A percentile compares a stretch with the other conserved stretches of the same genome.
Conservation (phyloP, 2,113 vertebrate species). For the Hypomesus transpacificus region DNA sequence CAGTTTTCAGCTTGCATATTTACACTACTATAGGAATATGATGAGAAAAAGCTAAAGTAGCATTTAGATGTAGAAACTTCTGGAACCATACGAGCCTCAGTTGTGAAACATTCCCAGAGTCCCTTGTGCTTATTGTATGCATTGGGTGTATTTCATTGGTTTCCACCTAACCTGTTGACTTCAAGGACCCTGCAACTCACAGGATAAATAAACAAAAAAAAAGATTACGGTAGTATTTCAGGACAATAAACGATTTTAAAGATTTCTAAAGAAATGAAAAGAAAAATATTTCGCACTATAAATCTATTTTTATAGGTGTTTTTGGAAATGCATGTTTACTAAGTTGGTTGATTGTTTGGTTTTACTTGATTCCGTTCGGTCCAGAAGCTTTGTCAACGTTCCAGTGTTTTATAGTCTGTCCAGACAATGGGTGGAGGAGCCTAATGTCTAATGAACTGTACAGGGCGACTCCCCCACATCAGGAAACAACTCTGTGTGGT, state of each 20-base stretch:
- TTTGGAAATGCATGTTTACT: conserved; percentile 81
- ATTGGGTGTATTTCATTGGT: conserved; percentile 99
- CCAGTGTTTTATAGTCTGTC: conserved; percentile 63
- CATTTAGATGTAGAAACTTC: conserved; percentile 80
- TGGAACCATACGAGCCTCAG: conserved; percentile 80
- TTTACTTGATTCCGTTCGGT: conserved; percentile 62
- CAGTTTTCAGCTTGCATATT: conserved; percentile 77
- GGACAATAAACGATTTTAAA: conserved; percentile 73
- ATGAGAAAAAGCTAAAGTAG: conserved; percentile 69
- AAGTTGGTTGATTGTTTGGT: conserved; percentile 61
- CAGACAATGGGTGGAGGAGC: conserved; percentile 51
- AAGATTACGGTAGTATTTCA: conserved; percentile 67
- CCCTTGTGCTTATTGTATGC: conserved; percentile 91
- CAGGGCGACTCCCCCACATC: conserved; percentile 54
- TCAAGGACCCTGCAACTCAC: conserved; percentile 66
- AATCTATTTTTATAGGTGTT: conserved; percentile 85
- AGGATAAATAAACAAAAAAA: conserved; percentile 48
- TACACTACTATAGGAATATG: conserved; percentile 39
- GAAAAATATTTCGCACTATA: conserved; percentile 79
- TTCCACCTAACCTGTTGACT: conserved; percentile 80
- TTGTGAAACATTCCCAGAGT: conserved; percentile 95
- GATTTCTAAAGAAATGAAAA: conserved; percentile 78
- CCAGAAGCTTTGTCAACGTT: conserved; percentile 59
- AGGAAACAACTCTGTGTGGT: conserved; percentile 69
- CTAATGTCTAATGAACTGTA: conserved; percentile 48